Base-by-base conservation (phyloP, 2,113 vertebrate species). In the Tetrax tetrax region DNA sequence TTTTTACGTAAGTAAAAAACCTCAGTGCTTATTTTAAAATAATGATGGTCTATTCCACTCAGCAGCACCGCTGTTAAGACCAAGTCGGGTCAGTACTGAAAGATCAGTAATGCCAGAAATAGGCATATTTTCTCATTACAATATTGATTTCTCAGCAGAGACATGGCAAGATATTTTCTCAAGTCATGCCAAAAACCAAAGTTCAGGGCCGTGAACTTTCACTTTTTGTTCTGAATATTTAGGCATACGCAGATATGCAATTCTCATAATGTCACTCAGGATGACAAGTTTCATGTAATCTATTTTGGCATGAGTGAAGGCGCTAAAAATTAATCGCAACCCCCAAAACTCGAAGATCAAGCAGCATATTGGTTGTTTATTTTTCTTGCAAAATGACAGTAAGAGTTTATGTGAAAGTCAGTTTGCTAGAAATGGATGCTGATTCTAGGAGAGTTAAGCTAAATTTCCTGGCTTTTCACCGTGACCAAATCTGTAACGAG, bases 161-260 rank as follows among this genome's bases (percentile, higher is more conserved):
- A 79, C 23, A 65, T 0, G 3, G 6, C 54, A 75, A 72, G 57
- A 41, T 66, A 90, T 51, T 94, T 91, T 85, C 12, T 81, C 57
- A 89, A 84, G 81, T 89, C 69, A 71, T 78, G 37, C 12, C 48
- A 77, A 85, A 60, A 29, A 69, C 4, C 47, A 28, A 77, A 56
- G 50, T 45, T 54, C 33, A 80, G 19, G 37, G 19, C 63, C 14
- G 87, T 3, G 20, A 89, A 57, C 59, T 87, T 83, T 64, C n/a
- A 51, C 60, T 47, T 85, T 96, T 92, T 95, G 71, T 61, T 68
- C 19, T 4, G 56, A 93, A 75, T 92, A 54, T 89, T 90, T 93
- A 88, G 29, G 38, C 11, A 7, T 48, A 61, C 37, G 15, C 3
- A 3, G 74, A 92, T 85, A 87, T 12, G 31, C 22, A 54, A 81